Evolutionary conservation across 2,888 invertebrate genomes (phyloP), one percentile per base, ranked within the genome.

Genomic region (Pheosia gnoma): DNA sequence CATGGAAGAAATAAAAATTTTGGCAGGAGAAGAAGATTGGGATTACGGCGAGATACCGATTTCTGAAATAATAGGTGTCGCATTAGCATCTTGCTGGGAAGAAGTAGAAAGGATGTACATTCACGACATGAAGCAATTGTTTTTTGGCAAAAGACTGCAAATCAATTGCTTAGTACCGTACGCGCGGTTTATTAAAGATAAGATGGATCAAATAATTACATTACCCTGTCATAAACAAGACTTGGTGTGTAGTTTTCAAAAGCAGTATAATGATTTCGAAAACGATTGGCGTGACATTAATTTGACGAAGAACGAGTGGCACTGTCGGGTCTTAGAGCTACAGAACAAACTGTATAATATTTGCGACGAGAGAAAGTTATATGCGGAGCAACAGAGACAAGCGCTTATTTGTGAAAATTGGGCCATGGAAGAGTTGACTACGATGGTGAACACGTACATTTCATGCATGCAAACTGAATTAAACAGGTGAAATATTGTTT

Each of bases 261-360:
- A 84, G 47, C 85, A 91, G 43, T 95, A 95, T 71, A 96, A 96
- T 83, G 87, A 92, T 37, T 92, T 96, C 65, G 94, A 95, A 68
- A 87, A 91, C 63, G 95, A 95, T 74, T 93, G 95, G 85, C 88
- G 95, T 3, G 88, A 92, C 62, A 90, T 95, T 61, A 84, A 87
- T 68, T 92, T 95, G 63, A 87, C 95, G 3, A 96, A 95, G 81
- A 94, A 94, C 62, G 96, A 96, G 83, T 89, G 96, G 84, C 95
- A 95, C 71, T 95, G 94, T 67, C 86, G 94, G 45, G 85, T 94
- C 0, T 90, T 90, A 58, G 94, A 94, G 61, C 85, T 95, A 57
- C 92, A 94, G 72, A 80, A 89, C 49, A 90, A 85, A 59, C 83
- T 96, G 10, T 94, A 94, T 78, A 85, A 93, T 58, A 93, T 95